A percentile compares a stretch with the other conserved stretches of the same genome.
These are phyloP conservation scores for Plagiodera versicolora DNA, from an alignment of 2,888 invertebrate species.

Conservation along the genomic window DNA sequence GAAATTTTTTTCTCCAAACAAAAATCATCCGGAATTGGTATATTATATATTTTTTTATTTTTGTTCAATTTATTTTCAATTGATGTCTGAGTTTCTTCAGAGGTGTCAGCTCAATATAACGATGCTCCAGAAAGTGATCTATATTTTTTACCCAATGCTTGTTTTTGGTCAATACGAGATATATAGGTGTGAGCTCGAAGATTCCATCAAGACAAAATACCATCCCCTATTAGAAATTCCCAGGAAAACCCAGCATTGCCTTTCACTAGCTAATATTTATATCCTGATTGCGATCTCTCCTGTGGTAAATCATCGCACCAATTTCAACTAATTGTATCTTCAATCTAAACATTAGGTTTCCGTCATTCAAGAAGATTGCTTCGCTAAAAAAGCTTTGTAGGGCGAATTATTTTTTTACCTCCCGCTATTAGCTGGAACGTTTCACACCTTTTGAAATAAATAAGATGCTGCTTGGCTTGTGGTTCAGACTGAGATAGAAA, in stretches of 20 bases:
- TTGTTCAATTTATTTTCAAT: too few species aligned
- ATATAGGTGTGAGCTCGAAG: too few species aligned
- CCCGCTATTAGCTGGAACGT: conserved; percentile 29
- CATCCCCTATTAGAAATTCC: not conserved
- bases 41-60: too few species aligned
- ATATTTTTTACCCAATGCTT: too few species aligned
- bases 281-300: not conserved
- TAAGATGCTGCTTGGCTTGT: conserved; percentile 23
- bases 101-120: too few species aligned
- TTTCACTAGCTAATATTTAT: not conserved
- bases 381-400: conserved; percentile 1
- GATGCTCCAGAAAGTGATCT: too few species aligned
- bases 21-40: too few species aligned
- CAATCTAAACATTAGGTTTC: not conserved
- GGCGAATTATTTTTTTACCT: conserved; percentile 22
- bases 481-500: not conserved
- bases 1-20: too few species aligned
- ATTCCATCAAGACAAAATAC: not conserved
- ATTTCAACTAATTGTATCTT: not conserved
- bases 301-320: not conserved
- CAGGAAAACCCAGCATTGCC: not conserved
- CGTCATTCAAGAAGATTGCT: not conserved
- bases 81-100: too few species aligned
- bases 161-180: too few species aligned
- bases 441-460: conserved; percentile 35